Base-by-base conservation (phyloP, 1,140 invertebrate species). In the Nasonia giraulti region DNA sequence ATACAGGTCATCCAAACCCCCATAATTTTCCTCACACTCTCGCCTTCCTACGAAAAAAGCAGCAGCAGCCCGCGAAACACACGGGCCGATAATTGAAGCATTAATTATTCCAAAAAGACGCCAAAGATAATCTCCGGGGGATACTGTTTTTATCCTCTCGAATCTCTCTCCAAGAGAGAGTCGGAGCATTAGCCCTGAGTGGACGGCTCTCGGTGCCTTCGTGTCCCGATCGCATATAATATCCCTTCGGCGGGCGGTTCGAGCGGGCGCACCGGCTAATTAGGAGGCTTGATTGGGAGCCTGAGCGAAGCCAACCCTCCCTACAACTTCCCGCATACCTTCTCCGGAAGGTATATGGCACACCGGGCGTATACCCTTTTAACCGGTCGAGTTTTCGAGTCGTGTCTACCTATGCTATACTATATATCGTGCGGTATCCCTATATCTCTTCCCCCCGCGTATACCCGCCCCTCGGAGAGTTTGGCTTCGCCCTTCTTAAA, bases 281-380 rank as follows among this genome's bases (percentile, higher is more conserved):
- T 92, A 91, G 87, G 87, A 87, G 69, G 11, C 89, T 89, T 87
- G 90, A 92, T 91, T 91, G 89, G 86, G 86, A 87, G 78, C 87
- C 89, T 66, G 75, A 84, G 82, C 85, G 27, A 27, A 27, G 82
- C 87, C 55, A 83, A 75, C 80, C 82, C 74, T 62, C 27, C 73
- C 37, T 62, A 47, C 76, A 0, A 62, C 55, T 44, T 76, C 27
- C 55, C 55, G 55, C 73, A 68, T 76, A 77, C 78, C 71, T 66
- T 23, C n/a, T 75, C 33, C 17, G 20, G 55, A 62, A 62, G 55
- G 17, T 20, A n/a, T n/a, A 62, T 55, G 17, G 12, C 17, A 27
- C 68, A 14, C 27, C 69, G 69, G 31, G 69, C 33, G 68, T 10
- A 74, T 62, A 82, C 80, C 78, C 81, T 88, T 73, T 69, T 81